Percentiles rank a stretch among this genome's conserved stretches.
phyloP scores from a whole-genome alignment of 2,113 vertebrate species.

The Spea multiplicata region DNA sequence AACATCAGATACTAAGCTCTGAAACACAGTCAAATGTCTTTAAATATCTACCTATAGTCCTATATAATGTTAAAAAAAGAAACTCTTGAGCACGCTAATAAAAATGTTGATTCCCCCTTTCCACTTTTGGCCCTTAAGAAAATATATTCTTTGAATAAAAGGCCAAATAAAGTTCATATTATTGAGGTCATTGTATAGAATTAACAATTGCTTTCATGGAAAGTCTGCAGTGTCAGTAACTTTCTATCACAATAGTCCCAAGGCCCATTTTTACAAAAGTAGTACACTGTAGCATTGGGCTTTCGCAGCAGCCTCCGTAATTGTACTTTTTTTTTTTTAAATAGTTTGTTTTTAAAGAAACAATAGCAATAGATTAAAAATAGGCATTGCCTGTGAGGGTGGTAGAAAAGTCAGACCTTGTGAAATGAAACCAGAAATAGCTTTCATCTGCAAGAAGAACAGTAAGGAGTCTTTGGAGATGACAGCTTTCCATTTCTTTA shows the following conservation, averaged over 20 bases:
- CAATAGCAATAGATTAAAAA: slow-evolving; percentile 58
- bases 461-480: slow-evolving; percentile 59
- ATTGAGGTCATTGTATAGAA: slow-evolving; percentile 52
- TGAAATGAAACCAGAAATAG: slow-evolving; percentile 60
- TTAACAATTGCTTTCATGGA: slow-evolving; percentile 58
- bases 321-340: slow-evolving; percentile 56
- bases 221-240: slow-evolving; percentile 58
- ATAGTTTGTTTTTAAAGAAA: slow-evolving; percentile 40
- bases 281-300: slow-evolving; percentile 54
- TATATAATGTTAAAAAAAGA: no score
- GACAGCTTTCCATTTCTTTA: slow-evolving; percentile 51
- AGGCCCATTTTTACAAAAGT: slow-evolving; percentile 56
- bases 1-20: no score
- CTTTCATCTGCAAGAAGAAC: slow-evolving; percentile 55
- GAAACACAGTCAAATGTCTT: no score
- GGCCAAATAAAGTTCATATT: slow-evolving; percentile 51
- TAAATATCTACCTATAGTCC: no score
- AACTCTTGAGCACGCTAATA: no score
- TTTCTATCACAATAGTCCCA: slow-evolving; percentile 57
- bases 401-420: slow-evolving; percentile 61
- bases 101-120: no score
- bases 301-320: slow-evolving; percentile 58
- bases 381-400: slow-evolving; percentile 57
- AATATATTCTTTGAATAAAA: slow-evolving; percentile 46
- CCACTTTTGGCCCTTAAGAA: no score